Percentiles rank a stretch among this genome's conserved stretches.
Evolutionary conservation across 2,113 vertebrate species (phyloP).

Genomic region (Gorsachius goisagi): DNA sequence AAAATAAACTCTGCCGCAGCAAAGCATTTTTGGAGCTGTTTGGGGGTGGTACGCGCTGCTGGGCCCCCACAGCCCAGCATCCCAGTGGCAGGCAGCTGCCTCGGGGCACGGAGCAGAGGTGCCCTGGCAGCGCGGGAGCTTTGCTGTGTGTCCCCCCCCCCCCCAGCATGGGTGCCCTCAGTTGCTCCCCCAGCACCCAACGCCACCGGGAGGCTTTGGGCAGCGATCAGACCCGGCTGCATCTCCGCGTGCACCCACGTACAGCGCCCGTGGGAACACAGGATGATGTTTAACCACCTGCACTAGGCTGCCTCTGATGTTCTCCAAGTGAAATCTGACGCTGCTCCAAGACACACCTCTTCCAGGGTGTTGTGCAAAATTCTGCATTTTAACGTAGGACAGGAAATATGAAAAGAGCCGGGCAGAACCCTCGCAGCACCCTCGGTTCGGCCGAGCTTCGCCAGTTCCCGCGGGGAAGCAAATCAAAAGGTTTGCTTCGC

Average conservation of each 20-base stretch:
- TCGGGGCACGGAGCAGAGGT: not conserved
- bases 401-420: slow-evolving; percentile 66
- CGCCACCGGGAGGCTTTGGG: not conserved
- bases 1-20: not conserved
- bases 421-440: slow-evolving; percentile 37
- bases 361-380: slow-evolving; percentile 69
- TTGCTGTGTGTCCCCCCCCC: too few species aligned
- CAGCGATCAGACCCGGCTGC: rapidly evolving
- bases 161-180: not conserved
- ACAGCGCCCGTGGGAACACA: not conserved
- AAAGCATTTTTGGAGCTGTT: not conserved
- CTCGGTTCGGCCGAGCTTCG: not conserved
- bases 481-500: not conserved
- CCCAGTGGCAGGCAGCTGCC: not conserved
- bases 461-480: not conserved
- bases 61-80: not conserved
- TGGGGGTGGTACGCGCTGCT: rapidly evolving
- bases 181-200: not conserved
- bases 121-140: not conserved
- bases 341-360: slow-evolving; percentile 73
- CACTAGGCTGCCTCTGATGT: slow-evolving; percentile 31
- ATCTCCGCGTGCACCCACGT: rapidly evolving
- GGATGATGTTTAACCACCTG: slow-evolving; percentile 8
- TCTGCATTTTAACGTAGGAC: slow-evolving; percentile 59
- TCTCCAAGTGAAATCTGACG: slow-evolving; percentile 64